Percentiles rank a stretch among this genome's conserved stretches.
Conservation (phyloP, 2,797 vertebrate species). For the Geotrypetes seraphini region DNA sequence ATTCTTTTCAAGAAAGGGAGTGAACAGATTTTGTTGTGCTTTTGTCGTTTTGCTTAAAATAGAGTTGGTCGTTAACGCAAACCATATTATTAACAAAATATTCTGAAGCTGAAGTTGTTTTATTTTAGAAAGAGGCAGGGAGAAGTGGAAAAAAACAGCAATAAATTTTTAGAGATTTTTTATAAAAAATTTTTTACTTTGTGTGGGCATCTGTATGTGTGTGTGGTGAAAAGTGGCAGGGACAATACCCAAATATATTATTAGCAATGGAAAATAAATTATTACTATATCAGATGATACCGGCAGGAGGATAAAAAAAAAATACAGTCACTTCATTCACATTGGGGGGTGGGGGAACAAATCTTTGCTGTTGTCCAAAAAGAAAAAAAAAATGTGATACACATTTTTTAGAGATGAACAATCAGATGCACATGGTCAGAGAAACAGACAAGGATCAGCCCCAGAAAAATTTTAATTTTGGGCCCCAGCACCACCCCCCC, state of each 20-base stretch:
- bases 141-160: slow-evolving; percentile 43
- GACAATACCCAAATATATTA: slow-evolving; percentile 51
- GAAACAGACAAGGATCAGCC: slow-evolving; percentile 81
- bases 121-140: slow-evolving; percentile 61
- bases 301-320: slow-evolving; percentile 31
- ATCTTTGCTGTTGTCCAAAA: slow-evolving; percentile 29
- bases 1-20: too few relatives aligned
- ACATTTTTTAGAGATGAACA: slow-evolving; percentile 81
- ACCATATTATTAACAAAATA: too few relatives aligned
- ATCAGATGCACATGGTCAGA: slow-evolving; percentile 83
- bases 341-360: slow-evolving; percentile 39
- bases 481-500: too few relatives aligned
- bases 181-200: too few relatives aligned
- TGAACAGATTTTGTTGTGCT: too few relatives aligned
- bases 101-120: slow-evolving; percentile 75
- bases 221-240: too few relatives aligned
- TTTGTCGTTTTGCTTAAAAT: too few relatives aligned
- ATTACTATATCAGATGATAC: too few relatives aligned
- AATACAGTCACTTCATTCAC: slow-evolving; percentile 44
- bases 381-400: slow-evolving; percentile 60
- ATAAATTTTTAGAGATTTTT: slow-evolving; percentile 57
- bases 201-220: too few relatives aligned
- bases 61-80: too few relatives aligned
- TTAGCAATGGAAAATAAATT: slow-evolving; percentile 51
- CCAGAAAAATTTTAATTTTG: too few relatives aligned